Evolutionary conservation across 2,113 vertebrate genomes (phyloP), one percentile per base, ranked within the genome.

Genomic region (Panthera uncia): DNA sequence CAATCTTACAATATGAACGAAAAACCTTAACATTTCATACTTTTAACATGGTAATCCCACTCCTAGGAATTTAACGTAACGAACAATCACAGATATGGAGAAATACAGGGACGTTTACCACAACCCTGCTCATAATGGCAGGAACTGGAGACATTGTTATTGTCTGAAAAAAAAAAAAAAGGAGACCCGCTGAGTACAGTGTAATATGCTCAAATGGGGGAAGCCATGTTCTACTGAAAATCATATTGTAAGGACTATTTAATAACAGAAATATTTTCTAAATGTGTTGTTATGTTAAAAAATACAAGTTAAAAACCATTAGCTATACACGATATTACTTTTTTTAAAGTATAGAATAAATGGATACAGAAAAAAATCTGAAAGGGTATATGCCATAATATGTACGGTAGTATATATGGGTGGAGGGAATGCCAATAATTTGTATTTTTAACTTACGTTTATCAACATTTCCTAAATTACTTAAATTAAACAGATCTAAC

Each of bases 1-100:
- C 19, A 90, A n/a, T 96, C 86, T 92, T 71, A 89, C 41, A 96
- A 76, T 66, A 61, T 61, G 63, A 87, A 93, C 91, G 48, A 93
- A 78, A 95, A 83, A 41, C 3, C 55, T 86, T 78, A 66, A 55
- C 36, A 68, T 45, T 91, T 82, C 27, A 66, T 66, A 68, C 14
- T 55, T 86, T 82, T 79, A 66, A 73, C 11, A n/a, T 0, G 38
- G 29, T 96, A 90, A 85, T 71, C 78, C 11, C 3, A 78, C 19
- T 86, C 23, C 15, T 71, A 79, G 63, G 18, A 91, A 95, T 76
- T 76, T 90, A 45, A 61, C 52, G 38, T 45, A 74, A 89, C 36
- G 81, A 79, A 85, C 14, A 85, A 73, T 38, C 74, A 90, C 23
- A 65, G 8, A 73, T 82, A 10, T 57, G 13, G 13, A 84, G 69